These are phyloP conservation scores for Morelia viridis DNA, from an alignment of 2,797 vertebrate genomes.

Conservation along the genomic window DNA sequence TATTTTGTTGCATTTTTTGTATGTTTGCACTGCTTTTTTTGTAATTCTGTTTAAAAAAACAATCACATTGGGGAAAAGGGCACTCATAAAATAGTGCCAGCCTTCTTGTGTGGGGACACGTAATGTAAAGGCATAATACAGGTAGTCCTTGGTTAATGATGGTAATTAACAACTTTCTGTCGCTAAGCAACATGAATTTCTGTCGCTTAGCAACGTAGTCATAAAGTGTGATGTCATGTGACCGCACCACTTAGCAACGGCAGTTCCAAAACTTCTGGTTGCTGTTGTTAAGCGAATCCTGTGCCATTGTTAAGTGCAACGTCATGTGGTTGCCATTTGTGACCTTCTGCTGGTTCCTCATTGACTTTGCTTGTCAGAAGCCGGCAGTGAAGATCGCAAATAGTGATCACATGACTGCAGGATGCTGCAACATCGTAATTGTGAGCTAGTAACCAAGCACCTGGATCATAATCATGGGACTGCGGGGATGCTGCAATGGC, in stretches of 20 bases:
- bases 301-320: neutral
- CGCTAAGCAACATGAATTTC: neutral
- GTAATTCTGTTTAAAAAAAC: neutral
- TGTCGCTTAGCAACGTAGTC: neutral
- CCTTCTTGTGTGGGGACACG: too few species aligned
- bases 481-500: neutral
- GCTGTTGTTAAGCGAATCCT: neutral
- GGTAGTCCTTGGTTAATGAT: neutral
- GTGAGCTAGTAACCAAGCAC: neutral
- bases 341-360: neutral
- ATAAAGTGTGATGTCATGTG: neutral
- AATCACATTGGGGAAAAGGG: neutral
- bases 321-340: neutral
- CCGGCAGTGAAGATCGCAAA: neutral
- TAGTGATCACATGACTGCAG: neutral
- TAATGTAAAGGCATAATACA: neutral
- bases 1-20: neutral
- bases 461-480: neutral
- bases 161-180: neutral
- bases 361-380: neutral
- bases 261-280: neutral
- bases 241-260: neutral
- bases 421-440: neutral
- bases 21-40: neutral
- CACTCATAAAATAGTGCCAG: neutral